Percentiles rank a stretch among this genome's conserved stretches.
Evolutionary conservation across 2,113 vertebrate genomes (phyloP).

Genomic region (Malurus cyaneus): DNA sequence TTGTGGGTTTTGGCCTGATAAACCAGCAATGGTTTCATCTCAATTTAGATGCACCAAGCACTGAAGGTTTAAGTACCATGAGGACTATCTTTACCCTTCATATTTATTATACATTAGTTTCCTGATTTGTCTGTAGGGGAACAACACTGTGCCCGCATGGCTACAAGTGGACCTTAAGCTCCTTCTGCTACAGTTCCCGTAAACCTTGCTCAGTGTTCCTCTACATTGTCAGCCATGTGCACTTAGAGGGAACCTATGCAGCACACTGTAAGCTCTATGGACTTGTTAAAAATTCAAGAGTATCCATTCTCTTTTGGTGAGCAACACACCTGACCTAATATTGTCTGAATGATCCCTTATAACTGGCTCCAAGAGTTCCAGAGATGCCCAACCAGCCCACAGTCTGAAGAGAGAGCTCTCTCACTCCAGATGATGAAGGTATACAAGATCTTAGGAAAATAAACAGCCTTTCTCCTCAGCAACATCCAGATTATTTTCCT

Average conservation of each 20-base stretch:
- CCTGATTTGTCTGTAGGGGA: rapidly evolving
- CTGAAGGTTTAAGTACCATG: not conserved
- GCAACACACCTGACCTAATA: not conserved
- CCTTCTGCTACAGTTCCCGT: not conserved
- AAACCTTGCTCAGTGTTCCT: not conserved
- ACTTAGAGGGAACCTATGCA: not conserved
- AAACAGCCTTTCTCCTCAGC: not conserved
- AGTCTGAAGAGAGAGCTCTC: not conserved
- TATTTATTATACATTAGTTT: not conserved
- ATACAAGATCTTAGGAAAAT: not conserved
- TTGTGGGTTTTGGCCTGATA: not conserved
- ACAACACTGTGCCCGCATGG: not conserved
- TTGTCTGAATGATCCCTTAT: not conserved
- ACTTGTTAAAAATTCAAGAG: not conserved
- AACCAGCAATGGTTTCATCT: not conserved
- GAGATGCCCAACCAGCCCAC: not conserved
- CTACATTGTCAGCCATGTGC: rapidly evolving
- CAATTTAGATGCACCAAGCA: not conserved
- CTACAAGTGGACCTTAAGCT: not conserved
- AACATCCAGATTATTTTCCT: not conserved
- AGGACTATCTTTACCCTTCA: not conserved
- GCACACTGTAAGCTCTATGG: not conserved
- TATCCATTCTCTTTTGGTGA: not conserved
- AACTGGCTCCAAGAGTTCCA: not conserved
- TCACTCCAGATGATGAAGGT: not conserved